Evolutionary conservation across 2,113 vertebrate genomes (phyloP), one percentile per base, ranked within the genome.

Genomic region (Misgurnus anguillicaudatus): DNA sequence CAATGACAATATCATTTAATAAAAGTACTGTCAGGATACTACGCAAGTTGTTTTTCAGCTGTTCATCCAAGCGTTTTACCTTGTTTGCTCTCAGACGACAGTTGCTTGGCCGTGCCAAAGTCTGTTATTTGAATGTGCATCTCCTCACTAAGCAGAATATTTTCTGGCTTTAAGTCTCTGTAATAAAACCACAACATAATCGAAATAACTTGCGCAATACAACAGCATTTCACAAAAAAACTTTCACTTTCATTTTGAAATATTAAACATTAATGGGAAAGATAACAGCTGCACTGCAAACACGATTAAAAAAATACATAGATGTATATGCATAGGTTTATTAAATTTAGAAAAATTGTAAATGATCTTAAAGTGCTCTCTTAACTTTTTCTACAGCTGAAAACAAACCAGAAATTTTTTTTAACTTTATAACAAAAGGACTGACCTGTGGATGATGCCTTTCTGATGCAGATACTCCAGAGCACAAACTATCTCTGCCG

Each of bases 61-160:
- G 24, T 31, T 1, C 24, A 31, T 55, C 14, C 14, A 6, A 2
- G 16, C 16, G 10, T 66, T 60, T 63, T 89, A 94, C 98, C 97
- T 96, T 98, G 97, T 85, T 94, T 98, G 87, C 94, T 98, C 77
- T 99, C 97, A 62, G 97, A 97, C 31, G 97, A 95, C 85, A 99
- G 89, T 81, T 98, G 94, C 92, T 99, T 99, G 64, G 98, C 98
- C 75, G 98, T 99, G 86, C 98, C 98, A 60, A 99, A 99, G 90
- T 99, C 98, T 88, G 98, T 99, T 89, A 99, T 99, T 88, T 98
- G 98, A 90, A 99, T 96, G 89, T 99, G 98, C 98, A 99, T 99
- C 21, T 99, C 97, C 92, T 98, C 98, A 80, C 94, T 98, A 89
- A 99, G 91, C 87, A 99, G 91, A 92, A 99, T 98, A 89, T 99